A percentile compares a stretch with the other conserved stretches of the same genome.
These are phyloP conservation scores for Capromys pilorides DNA, from an alignment of 2,797 vertebrate genomes.

Conservation along the genomic window DNA sequence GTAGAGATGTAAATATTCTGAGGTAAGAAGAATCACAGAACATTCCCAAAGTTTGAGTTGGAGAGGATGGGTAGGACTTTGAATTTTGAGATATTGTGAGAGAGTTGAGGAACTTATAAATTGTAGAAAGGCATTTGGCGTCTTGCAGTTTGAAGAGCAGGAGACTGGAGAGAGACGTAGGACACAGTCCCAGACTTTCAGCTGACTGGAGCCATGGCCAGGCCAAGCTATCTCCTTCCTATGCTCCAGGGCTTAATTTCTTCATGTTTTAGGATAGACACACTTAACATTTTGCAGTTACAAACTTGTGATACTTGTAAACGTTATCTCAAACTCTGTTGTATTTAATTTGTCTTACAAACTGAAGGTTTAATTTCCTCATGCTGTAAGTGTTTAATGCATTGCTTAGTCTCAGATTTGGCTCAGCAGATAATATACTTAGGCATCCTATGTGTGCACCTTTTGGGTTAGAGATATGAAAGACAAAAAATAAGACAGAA, in stretches of 20 bases:
- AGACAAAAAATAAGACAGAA: slow-evolving; percentile 43
- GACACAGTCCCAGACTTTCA: background rate
- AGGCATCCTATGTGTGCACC: background rate
- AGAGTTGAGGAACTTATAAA: background rate
- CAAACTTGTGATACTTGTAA: background rate
- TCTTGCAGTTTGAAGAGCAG: background rate
- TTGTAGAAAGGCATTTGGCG: background rate
- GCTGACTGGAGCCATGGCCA: background rate
- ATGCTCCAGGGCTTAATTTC: background rate
- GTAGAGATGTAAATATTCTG: background rate
- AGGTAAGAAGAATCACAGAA: background rate
- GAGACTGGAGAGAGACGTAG: background rate
- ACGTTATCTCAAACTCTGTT: slow-evolving; percentile 13
- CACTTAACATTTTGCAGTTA: background rate
- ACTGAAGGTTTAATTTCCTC: slow-evolving; percentile 40
- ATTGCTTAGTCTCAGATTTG: slow-evolving; percentile 16
- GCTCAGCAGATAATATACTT: background rate
- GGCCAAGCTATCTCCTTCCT: background rate
- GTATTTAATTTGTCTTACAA: slow-evolving; percentile 8
- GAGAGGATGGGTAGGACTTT: background rate
- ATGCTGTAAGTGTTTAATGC: background rate
- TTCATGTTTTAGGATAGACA: background rate
- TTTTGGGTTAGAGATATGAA: background rate
- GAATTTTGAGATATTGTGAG: slow-evolving; percentile 25
- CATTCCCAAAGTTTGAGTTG: background rate